Conservation (phyloP, 2,888 invertebrate species). For the Alentia gelatinosa region DNA sequence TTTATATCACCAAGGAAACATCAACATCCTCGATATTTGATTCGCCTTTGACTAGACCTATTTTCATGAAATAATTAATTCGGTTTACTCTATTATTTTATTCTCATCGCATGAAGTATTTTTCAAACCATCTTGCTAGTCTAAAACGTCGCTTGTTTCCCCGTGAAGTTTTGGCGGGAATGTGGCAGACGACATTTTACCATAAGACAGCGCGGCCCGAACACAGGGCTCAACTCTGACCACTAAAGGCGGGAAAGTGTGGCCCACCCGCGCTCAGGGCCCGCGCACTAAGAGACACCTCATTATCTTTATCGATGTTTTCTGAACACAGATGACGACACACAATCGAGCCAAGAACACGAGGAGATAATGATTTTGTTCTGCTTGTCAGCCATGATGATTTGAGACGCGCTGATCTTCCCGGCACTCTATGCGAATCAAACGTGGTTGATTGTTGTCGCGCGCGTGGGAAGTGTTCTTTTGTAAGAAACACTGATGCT, state of each 20-base stretch:
- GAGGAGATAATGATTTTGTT: slow-evolving; percentile 20
- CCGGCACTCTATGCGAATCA: slow-evolving; percentile 15
- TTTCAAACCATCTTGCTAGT: too few species aligned
- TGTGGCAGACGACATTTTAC: neutral
- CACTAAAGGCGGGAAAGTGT: neutral
- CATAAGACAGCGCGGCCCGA: neutral
- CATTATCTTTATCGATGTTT: slow-evolving; percentile 31
- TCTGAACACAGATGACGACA: slow-evolving; percentile 7
- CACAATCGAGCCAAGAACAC: neutral
- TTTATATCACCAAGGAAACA: too few species aligned
- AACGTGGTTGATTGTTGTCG: neutral
- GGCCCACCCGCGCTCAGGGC: neutral
- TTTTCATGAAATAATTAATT: too few species aligned
- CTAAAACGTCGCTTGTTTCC: too few species aligned
- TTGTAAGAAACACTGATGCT: slow-evolving; percentile 43
- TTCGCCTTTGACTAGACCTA: too few species aligned
- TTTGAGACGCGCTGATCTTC: neutral
- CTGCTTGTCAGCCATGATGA: slow-evolving; percentile 39
- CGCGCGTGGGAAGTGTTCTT: slow-evolving; percentile 13
- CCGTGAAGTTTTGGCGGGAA: neutral
- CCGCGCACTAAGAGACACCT: slow-evolving; percentile 10
- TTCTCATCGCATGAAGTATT: too few species aligned
- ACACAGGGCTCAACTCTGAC: slow-evolving; percentile 3
- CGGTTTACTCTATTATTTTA: too few species aligned
- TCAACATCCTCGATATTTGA: too few species aligned